Conservation (phyloP, 2,113 vertebrate genomes). For the Philantomba maxwellii region DNA sequence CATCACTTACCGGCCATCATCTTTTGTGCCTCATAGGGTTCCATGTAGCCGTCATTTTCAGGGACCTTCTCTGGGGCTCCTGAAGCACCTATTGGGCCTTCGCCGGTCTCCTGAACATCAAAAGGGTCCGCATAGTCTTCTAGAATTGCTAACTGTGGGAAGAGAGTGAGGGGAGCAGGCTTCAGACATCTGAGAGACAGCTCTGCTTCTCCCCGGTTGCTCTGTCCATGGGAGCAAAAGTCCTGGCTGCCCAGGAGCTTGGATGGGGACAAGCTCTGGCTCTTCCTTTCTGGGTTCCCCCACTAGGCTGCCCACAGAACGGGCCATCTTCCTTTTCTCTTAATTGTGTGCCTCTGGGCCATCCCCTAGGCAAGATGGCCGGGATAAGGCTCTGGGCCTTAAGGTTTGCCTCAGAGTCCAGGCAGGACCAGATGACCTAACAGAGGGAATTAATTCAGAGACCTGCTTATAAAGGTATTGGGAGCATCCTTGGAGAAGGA, state of each 20-base stretch:
- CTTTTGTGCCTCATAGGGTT: constrained; percentile 97
- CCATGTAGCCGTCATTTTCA: constrained; percentile 98
- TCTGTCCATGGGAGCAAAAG: neutral
- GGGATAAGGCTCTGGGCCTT: neutral
- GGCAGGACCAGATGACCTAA: neutral
- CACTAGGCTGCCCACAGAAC: neutral
- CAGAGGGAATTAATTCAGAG: neutral
- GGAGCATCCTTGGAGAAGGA: neutral
- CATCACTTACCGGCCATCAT: constrained; percentile 93
- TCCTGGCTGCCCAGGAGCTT: neutral
- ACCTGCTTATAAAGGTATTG: neutral
- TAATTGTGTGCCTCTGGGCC: neutral
- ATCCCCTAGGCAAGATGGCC: neutral
- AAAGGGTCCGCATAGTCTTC: constrained; percentile 98
- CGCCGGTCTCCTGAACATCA: constrained; percentile 87
- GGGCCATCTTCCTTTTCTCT: neutral
- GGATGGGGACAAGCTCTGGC: neutral
- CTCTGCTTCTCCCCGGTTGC: neutral
- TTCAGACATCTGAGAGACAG: neutral
- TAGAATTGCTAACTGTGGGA: constrained; percentile 88
- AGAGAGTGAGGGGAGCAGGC: neutral
- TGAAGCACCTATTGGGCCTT: constrained; percentile 73
- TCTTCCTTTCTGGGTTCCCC: neutral
- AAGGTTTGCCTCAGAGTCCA: neutral
- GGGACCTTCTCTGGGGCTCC: constrained; percentile 83